Evolutionary conservation across 2,888 invertebrate genomes (phyloP).

Genomic region (Crepidodera aurea): DNA sequence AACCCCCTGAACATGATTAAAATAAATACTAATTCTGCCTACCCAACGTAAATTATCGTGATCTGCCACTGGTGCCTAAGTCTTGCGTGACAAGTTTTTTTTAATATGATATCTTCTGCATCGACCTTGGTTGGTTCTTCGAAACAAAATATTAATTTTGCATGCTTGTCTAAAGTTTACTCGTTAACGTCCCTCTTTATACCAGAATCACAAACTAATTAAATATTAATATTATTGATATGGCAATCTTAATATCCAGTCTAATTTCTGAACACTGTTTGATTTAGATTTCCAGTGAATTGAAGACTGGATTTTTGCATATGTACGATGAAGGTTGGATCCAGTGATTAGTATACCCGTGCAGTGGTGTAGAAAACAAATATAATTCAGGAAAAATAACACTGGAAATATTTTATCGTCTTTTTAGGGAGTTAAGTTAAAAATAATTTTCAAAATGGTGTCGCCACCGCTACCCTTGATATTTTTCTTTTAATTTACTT

Average conservation of each 20-base stretch:
- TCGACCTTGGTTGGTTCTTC: constrained; percentile 16
- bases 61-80: no score
- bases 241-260: neutral
- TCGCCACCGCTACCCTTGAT: no score
- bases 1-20: no score
- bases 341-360: neutral
- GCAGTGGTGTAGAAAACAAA: neutral
- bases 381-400: no score
- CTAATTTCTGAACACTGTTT: constrained; percentile 4
- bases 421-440: no score
- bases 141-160: constrained; percentile 24
- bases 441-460: no score
- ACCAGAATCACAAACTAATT: constrained; percentile 15
- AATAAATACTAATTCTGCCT: no score
- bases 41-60: no score
- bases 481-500: no score
- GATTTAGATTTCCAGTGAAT: neutral
- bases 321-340: neutral
- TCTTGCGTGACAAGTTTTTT: constrained; percentile 21
- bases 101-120: constrained; percentile 17
- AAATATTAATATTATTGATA: constrained; percentile 1
- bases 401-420: no score
- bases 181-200: constrained; percentile 22
- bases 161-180: constrained; percentile 19
- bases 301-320: neutral